Evolutionary conservation across 2,888 invertebrate genomes (phyloP).

Genomic region (Xylota segnis): DNA sequence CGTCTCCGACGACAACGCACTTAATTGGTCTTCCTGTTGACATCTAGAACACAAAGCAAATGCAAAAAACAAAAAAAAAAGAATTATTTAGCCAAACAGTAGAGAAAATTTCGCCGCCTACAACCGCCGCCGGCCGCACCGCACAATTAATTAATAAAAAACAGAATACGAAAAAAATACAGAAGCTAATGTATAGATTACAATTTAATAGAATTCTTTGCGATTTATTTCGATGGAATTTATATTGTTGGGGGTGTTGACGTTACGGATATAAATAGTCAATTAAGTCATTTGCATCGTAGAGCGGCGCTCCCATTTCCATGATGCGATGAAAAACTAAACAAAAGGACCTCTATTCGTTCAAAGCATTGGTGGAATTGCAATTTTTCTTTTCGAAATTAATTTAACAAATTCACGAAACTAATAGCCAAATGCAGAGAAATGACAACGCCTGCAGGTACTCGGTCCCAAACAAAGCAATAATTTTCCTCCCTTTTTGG

Average conservation of each 20-base stretch:
- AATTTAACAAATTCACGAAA: neutral
- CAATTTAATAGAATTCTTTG: slow-evolving; percentile 59
- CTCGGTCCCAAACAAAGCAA: slow-evolving; percentile 71
- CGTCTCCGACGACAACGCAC: slow-evolving; percentile 96
- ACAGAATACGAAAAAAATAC: neutral
- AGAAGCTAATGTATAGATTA: slow-evolving; percentile 26
- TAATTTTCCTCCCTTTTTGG: slow-evolving; percentile 59
- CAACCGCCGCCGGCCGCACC: slow-evolving; percentile 11
- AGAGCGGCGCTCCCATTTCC: slow-evolving; percentile 73
- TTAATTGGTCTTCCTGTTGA: slow-evolving; percentile 97
- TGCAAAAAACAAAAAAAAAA: slow-evolving; percentile 22
- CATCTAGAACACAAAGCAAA: slow-evolving; percentile 85
- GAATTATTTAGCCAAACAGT: slow-evolving; percentile 26
- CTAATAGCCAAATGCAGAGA: slow-evolving; percentile 4
- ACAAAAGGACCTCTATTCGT: slow-evolving; percentile 18
- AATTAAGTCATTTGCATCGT: slow-evolving; percentile 69
- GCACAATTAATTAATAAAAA: slow-evolving; percentile 51
- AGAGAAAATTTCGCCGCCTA: slow-evolving; percentile 39
- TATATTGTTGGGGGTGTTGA: slow-evolving; percentile 70
- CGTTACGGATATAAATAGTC: slow-evolving; percentile 75
- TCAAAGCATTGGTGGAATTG: neutral
- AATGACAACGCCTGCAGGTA: slow-evolving; percentile 71
- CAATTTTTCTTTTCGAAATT: too few relatives aligned
- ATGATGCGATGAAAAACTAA: slow-evolving; percentile 11
- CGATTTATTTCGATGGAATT: slow-evolving; percentile 61